Percentiles rank a stretch among this genome's conserved stretches.
Conservation (phyloP, 2,113 vertebrate species). For the Todiramphus saurophagus region DNA sequence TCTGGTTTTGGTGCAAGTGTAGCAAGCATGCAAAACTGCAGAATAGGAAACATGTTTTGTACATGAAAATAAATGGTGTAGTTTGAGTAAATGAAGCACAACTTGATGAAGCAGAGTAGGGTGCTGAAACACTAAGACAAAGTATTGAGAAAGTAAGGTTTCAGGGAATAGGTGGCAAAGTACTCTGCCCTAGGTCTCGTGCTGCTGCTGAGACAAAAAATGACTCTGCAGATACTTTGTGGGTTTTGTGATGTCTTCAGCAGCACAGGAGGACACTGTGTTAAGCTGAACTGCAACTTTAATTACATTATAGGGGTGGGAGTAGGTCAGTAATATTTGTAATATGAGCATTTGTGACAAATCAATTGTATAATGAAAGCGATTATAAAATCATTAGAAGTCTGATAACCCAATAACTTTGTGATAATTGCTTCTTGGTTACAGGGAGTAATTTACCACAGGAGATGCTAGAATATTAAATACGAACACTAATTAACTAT, state of each 20-base stretch:
- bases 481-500: background rate
- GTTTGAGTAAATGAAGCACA: background rate
- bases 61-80: background rate
- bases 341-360: slow-evolving; percentile 9
- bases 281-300: background rate
- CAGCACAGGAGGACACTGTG: background rate
- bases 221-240: background rate
- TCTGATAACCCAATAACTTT: slow-evolving; percentile 45
- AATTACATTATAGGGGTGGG: background rate
- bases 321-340: slow-evolving; percentile 31
- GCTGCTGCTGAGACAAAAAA: background rate
- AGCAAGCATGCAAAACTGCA: background rate
- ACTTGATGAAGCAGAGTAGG: background rate
- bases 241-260: background rate
- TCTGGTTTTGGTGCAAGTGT: background rate
- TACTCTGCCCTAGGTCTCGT: background rate
- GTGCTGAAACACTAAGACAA: background rate
- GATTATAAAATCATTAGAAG: slow-evolving; percentile 18
- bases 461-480: background rate
- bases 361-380: slow-evolving; percentile 39
- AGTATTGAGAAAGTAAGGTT: background rate
- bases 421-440: slow-evolving; percentile 33
- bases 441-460: background rate
- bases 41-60: background rate
- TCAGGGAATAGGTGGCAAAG: background rate